Evolutionary conservation across 92 coral and sea anemone genomes (phyloP), one percentile per base, ranked within the genome.

Genomic region (Pocillopora meandrina): DNA sequence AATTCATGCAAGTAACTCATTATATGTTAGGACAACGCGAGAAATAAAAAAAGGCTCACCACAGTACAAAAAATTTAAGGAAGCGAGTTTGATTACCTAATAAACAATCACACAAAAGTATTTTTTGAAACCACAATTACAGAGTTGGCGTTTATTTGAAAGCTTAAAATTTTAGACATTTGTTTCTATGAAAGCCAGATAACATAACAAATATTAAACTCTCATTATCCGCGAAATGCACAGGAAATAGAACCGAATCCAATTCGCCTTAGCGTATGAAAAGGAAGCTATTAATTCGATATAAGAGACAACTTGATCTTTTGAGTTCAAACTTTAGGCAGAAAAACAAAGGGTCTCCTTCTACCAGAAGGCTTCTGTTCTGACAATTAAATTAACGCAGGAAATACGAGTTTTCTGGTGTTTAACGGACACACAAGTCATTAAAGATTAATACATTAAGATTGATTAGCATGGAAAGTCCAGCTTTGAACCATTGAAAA

Each of bases 201-300:
- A 84, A 84, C 68, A 84, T 60, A 65, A 77, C 82, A 76, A 76
- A 84, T 84, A 76, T 84, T 65, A 77, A 84, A 84, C 42, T 67
- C 82, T 76, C 82, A 76, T 84, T 84, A 77, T 76, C 12, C 36
- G 19, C 59, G 68, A 75, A 86, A 84, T 69, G 82, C 80, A 84
- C 86, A 81, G 92, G 94, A 85, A 91, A 71, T 78, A 84, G 80
- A 61, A 52, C 36, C 70, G 84, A 83, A 80, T 80, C 86, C 77
- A 65, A 82, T 74, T 86, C 85, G 74, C 71, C 74, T 60, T 74
- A 72, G 61, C 69, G 83, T 68, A 80, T 33, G 14, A 84, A 89
- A 83, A 85, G 75, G 75, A 82, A 79, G 85, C 91, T 87, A 92
- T 89, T 89, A 83, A 87, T 66, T 90, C 88, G 93, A 90, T 89